Evolutionary conservation across 2,888 invertebrate species (phyloP), one percentile per base, ranked within the genome.

Genomic region (Macrophya alboannulata): DNA sequence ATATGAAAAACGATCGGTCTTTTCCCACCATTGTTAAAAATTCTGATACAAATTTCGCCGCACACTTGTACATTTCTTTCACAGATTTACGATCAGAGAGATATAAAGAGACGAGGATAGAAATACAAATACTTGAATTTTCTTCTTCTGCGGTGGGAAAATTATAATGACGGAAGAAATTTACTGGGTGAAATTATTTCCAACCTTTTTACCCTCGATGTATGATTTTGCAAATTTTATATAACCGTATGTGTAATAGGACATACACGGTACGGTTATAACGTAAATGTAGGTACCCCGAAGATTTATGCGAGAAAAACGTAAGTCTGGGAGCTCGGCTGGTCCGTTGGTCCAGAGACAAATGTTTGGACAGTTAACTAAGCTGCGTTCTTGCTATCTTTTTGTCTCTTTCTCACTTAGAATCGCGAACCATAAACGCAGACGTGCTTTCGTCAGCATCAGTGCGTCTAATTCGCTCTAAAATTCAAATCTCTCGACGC

Each of bases 381-480:
- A 83, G 83, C 83, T 51, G 37, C 31, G 48, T 83, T 68, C 48
- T 45, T 62, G 51, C 31, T 68, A 31, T 37, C 68, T 37, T 4
- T 68, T 15, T 68, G 37, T 37, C 68, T 31, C 68, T 1, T 37
- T 68, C 68, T 37, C 68, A 68, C 68, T 68, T 25, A 68, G 68
- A 45, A 74, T 74, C 25, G 55, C 77, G 31, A 31, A 37, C 25
- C 68, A 43, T 43, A 31, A 59, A 62, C 59, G 81, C 21, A 68
- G 68, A 45, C 45, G 45, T 45, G 71, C 37, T 83, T 83, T 71
- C 83, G 48, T 71, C 48, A 84, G 84, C 74, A 84, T 82, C 81
- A 68, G 59, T 82, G 84, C 84, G 79, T 85, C 85, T 81, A 87
- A 87, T 87, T 85, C 84, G 76, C 71, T 85, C 84, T 81, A 85